phyloP scores from a whole-genome alignment of 2,113 vertebrate genomes.

The Spilogale gracilis region DNA sequence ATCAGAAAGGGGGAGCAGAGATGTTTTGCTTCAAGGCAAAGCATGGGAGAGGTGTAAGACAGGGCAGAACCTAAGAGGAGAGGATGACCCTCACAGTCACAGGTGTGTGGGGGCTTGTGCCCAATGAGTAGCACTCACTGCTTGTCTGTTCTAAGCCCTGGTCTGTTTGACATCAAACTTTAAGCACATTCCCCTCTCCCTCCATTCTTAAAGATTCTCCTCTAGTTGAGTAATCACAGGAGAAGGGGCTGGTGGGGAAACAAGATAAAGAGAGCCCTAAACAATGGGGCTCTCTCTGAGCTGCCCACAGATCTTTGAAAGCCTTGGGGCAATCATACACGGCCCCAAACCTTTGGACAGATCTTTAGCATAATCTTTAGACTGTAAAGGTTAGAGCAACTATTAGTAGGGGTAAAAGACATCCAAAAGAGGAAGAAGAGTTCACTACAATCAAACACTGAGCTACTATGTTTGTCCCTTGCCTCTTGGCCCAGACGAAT shows the following conservation, averaged over 20 bases:
- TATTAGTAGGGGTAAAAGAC: slow-evolving; percentile 24
- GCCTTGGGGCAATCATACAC: neutral
- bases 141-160: neutral
- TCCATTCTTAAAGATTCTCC: slow-evolving; percentile 8
- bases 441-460: neutral
- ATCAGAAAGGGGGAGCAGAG: neutral
- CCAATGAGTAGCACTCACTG: neutral
- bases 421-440: neutral
- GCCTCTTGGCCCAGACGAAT: neutral
- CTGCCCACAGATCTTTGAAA: slow-evolving; percentile 27
- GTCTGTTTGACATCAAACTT: neutral
- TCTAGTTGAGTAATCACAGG: neutral
- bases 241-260: neutral
- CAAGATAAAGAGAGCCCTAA: neutral
- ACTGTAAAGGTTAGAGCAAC: slow-evolving; percentile 44
- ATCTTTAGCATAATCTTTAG: slow-evolving; percentile 56
- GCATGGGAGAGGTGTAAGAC: neutral
- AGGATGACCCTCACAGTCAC: neutral
- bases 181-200: neutral
- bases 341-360: neutral
- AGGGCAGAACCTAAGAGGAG: neutral
- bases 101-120: too few relatives aligned
- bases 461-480: slow-evolving; percentile 28
- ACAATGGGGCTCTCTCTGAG: neutral
- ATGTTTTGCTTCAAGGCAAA: neutral